Percentiles rank a stretch among this genome's conserved stretches.
Evolutionary conservation across 2,113 vertebrate genomes (phyloP).

Genomic region (Pelusios castaneus): DNA sequence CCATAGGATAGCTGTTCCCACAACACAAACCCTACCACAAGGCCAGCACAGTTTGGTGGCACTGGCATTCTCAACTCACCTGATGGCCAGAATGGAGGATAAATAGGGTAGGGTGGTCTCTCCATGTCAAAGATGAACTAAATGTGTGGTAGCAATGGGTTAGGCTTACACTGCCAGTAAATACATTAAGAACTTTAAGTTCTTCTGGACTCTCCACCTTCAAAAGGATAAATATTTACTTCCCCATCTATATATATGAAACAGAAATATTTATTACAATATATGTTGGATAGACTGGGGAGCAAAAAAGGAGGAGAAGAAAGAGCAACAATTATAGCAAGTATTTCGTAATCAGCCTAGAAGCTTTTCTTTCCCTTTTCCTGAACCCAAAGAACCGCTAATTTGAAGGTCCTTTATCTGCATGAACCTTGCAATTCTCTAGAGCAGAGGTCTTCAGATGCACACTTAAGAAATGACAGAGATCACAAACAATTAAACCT

Average conservation of each 20-base stretch:
- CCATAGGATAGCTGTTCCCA: neutral
- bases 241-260: neutral
- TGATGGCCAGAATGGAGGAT: neutral
- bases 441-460: neutral
- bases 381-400: neutral
- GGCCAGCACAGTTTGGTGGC: rapidly evolving
- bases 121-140: conserved; percentile 26
- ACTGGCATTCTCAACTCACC: neutral
- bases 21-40: neutral
- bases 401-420: neutral
- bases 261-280: neutral
- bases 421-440: neutral
- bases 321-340: neutral
- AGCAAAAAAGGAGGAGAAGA: neutral
- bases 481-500: neutral
- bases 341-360: neutral
- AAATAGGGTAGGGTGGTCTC: conserved; percentile 14
- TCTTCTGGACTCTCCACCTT: neutral
- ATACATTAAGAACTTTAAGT: neutral
- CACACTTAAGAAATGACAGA: neutral
- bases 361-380: neutral
- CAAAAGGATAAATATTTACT: conserved; percentile 43
- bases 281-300: neutral
- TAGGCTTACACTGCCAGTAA: neutral
- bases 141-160: neutral